Evolutionary conservation across 2,797 vertebrate species (phyloP).

Genomic region (Argyrosomus regius): DNA sequence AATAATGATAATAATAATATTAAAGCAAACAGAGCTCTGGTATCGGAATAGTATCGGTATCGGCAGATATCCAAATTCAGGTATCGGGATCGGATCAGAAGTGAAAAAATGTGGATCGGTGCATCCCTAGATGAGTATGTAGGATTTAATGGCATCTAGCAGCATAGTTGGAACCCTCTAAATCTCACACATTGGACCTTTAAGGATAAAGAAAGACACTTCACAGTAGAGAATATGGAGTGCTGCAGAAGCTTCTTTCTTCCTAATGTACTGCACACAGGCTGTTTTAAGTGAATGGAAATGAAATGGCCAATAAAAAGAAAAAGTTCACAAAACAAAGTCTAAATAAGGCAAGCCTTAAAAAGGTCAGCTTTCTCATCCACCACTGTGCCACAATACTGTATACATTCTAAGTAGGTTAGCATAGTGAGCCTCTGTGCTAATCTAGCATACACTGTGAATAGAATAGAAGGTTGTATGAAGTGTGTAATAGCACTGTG

Average conservation of each 20-base stretch:
- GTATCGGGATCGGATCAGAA: too few relatives aligned
- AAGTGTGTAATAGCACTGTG: conserved; percentile 11
- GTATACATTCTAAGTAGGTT: neutral
- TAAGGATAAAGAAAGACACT: neutral
- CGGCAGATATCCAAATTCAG: too few relatives aligned
- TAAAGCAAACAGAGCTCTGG: too few relatives aligned
- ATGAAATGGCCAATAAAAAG: conserved; percentile 26
- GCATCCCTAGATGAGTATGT: too few relatives aligned
- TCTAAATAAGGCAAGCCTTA: conserved; percentile 11
- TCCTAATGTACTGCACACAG: neutral
- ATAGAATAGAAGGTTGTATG: neutral
- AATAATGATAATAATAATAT: too few relatives aligned
- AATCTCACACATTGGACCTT: too few relatives aligned
- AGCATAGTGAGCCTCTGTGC: neutral
- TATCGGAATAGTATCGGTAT: too few relatives aligned
- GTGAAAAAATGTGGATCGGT: too few relatives aligned
- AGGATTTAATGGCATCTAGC: too few relatives aligned
- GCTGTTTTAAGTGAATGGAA: conserved; percentile 14
- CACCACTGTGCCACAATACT: neutral
- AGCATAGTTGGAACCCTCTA: too few relatives aligned
- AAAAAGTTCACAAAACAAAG: conserved; percentile 9
- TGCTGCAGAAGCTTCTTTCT: neutral
- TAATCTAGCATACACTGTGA: conserved; percentile 2
- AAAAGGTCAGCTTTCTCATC: conserved; percentile 16
- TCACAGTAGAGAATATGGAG: neutral